Evolutionary conservation across 2,797 vertebrate genomes (phyloP).

Genomic region (Anguilla marmorata): DNA sequence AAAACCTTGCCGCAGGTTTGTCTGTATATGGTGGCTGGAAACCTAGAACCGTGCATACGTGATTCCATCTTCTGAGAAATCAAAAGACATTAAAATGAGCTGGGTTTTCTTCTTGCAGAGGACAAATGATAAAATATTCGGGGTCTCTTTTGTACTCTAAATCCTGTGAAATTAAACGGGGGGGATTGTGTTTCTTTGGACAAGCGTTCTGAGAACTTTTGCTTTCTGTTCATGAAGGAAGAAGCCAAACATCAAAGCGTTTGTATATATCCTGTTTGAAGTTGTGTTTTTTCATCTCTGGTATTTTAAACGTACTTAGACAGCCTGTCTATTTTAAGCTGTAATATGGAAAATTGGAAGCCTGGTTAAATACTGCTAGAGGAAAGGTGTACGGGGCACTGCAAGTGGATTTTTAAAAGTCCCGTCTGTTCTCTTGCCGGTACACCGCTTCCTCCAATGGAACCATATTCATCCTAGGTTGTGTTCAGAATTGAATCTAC

Average conservation of each 20-base stretch:
- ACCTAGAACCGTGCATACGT: conserved; percentile 70
- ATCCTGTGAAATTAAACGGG: conserved; percentile 51
- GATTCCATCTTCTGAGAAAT: conserved; percentile 63
- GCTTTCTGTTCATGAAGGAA: conserved; percentile 52
- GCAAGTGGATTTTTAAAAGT: background rate
- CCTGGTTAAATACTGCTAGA: background rate
- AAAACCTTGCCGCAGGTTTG: conserved; percentile 32
- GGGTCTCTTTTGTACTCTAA: conserved; percentile 45
- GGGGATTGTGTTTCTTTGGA: conserved; percentile 37
- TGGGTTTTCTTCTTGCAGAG: conserved; percentile 43
- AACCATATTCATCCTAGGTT: background rate
- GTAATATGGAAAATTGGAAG: background rate
- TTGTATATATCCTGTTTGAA: conserved; percentile 56
- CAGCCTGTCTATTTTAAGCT: conserved; percentile 26
- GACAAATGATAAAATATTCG: conserved; percentile 50
- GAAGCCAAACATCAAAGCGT: conserved; percentile 63
- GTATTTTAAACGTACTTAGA: conserved; percentile 46
- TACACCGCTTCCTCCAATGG: background rate
- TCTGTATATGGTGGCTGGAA: conserved; percentile 61
- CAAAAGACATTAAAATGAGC: conserved; percentile 56
- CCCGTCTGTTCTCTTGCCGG: background rate
- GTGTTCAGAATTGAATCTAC: background rate
- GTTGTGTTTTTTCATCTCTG: conserved; percentile 35
- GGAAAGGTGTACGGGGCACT: background rate
- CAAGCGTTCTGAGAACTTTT: conserved; percentile 43